Evolutionary conservation across 2,888 invertebrate species (phyloP).

Genomic region (Chironomus tentans): DNA sequence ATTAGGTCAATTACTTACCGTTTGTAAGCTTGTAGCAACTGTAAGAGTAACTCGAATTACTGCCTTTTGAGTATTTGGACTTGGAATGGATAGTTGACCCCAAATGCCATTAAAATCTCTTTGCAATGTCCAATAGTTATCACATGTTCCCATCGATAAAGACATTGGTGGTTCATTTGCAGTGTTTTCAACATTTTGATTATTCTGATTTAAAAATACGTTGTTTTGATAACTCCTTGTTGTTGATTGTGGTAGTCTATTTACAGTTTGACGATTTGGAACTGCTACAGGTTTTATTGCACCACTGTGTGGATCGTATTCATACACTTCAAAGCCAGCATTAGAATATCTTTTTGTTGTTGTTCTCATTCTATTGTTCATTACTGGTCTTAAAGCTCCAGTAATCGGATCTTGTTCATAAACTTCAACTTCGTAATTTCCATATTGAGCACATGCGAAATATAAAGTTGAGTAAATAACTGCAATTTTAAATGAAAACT

Average conservation of each 20-base stretch:
- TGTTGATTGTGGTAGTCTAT: neutral
- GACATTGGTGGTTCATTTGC: too few species aligned
- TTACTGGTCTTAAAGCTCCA: neutral
- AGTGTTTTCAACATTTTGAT: too few species aligned
- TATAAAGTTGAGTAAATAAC: neutral
- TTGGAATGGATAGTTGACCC: too few species aligned
- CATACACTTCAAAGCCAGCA: neutral
- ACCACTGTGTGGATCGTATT: neutral
- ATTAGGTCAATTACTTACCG: neutral
- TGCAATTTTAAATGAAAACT: neutral
- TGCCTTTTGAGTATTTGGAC: too few species aligned
- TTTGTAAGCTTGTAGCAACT: neutral
- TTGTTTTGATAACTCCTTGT: neutral
- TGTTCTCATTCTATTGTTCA: too few species aligned
- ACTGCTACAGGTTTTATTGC: neutral
- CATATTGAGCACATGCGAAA: neutral
- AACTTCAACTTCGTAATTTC: neutral
- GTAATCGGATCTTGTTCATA: neutral
- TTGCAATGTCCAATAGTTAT: too few species aligned
- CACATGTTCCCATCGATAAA: too few species aligned
- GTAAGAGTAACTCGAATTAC: neutral
- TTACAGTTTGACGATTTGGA: neutral
- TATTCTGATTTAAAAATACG: neutral
- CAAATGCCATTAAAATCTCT: too few species aligned
- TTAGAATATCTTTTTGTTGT: too few species aligned